These are phyloP conservation scores for Siniperca scherzeri DNA, from an alignment of 2,797 vertebrate species.

Conservation along the genomic window DNA sequence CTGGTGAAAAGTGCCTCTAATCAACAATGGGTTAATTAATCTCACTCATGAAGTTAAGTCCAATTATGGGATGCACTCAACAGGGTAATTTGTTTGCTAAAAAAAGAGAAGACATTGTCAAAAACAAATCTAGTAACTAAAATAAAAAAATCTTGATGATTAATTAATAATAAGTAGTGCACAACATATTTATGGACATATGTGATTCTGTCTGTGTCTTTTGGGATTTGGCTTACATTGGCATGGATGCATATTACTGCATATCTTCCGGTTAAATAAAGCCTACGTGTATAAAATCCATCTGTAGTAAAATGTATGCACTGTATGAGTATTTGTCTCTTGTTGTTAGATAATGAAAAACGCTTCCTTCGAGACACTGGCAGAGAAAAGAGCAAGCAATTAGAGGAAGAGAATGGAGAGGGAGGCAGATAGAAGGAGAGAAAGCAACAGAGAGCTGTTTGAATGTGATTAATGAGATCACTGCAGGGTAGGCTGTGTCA, in stretches of 20 bases:
- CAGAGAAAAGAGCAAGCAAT: slow-evolving; percentile 81
- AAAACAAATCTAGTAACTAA: slow-evolving; percentile 59
- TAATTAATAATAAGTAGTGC: slow-evolving; percentile 43
- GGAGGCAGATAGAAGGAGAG: slow-evolving; percentile 61
- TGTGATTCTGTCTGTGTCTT: slow-evolving; percentile 49
- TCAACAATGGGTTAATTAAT: slow-evolving; percentile 78
- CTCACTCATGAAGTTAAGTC: slow-evolving; percentile 71
- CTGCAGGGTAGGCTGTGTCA: slow-evolving; percentile 81
- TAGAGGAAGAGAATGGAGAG: slow-evolving; percentile 73
- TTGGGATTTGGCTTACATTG: slow-evolving; percentile 41
- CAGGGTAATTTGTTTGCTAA: slow-evolving; percentile 63
- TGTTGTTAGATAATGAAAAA: slow-evolving; percentile 80
- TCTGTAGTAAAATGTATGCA: slow-evolving; percentile 63
- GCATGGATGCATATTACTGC: slow-evolving; percentile 36
- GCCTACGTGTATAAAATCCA: slow-evolving; percentile 62
- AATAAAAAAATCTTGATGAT: slow-evolving; percentile 31
- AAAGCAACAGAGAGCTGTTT: slow-evolving; percentile 75
- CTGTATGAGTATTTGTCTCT: slow-evolving; percentile 73
- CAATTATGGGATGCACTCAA: slow-evolving; percentile 75
- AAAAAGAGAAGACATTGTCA: slow-evolving; percentile 39
- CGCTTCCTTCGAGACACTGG: slow-evolving; percentile 75
- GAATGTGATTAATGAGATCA: slow-evolving; percentile 87
- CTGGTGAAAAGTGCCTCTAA: slow-evolving; percentile 64
- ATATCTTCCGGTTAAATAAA: slow-evolving; percentile 57
- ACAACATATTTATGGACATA: slow-evolving; percentile 45